Evolutionary conservation across 2,113 vertebrate species (phyloP), one percentile per base, ranked within the genome.

Genomic region (Myotis brandtii): DNA sequence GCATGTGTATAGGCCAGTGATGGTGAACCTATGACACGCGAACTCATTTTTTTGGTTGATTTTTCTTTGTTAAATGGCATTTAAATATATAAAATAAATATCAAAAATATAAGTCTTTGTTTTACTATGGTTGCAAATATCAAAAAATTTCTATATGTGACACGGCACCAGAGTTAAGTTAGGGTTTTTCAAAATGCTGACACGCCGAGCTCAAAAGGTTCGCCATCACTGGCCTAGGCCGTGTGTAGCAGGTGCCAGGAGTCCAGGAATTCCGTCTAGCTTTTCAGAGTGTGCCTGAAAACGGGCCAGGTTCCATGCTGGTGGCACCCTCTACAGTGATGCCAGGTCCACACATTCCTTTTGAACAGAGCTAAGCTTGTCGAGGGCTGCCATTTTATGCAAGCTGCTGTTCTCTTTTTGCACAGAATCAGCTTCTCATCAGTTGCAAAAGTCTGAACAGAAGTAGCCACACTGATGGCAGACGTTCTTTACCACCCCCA

Each of bases 401-500:
- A 46, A 9, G 14, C 9, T 3, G 0, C 23, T 72, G 23, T 30
- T 32, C 54, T 73, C n/a, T 67, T 54, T 43, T 56, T 0, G 0
- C 4, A 0, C 21, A 9, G 17, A 23, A 5, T 83, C 4, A 12
- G 64, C 37, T 54, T n/a, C 25, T 73, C 75, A 14, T 76, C 2
- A 5, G 0, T 8, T 0, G 4, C 13, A 40, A 76, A 9, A 1
- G 12, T 54, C 37, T 46, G 17, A 40, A 30, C 1, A 6, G 46
- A 54, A 81, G 6, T 30, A 10, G 43, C 62, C 34, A 23, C 32
- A 8, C 76, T 1, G 2, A 16, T 5, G n/a, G 34, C 32, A 86
- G 81, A 3, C 0, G 3, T 21, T 16, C 21, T 1, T 6, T 1
- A 6, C 21, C 21, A 8, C 75, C 10, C 1, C 16, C 14, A 23